phyloP scores from a whole-genome alignment of 2,797 vertebrate species.

The Mormyrops boulengeri region DNA sequence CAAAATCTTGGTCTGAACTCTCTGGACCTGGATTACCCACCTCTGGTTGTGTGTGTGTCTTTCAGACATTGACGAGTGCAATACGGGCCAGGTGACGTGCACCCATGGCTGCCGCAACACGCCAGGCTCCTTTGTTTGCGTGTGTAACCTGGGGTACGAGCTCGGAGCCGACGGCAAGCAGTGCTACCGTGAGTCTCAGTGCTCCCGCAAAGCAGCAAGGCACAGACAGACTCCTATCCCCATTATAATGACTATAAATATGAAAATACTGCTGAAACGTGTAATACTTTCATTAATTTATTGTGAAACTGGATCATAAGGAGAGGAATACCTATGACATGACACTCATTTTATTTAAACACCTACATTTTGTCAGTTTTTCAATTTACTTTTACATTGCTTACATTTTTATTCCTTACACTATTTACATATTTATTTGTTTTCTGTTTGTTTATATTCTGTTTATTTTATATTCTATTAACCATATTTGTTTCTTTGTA shows the following conservation, averaged over 20 bases:
- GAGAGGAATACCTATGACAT: neutral
- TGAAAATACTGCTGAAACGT: neutral
- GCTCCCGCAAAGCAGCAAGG: neutral
- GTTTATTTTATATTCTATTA: neutral
- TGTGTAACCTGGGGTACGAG: constrained; percentile 69
- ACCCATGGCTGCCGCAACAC: constrained; percentile 71
- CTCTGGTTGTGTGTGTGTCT: constrained; percentile 15
- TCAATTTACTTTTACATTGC: neutral
- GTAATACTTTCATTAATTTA: neutral
- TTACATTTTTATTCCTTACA: neutral
- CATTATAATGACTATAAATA: neutral
- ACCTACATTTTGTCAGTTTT: neutral
- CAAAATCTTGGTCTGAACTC: neutral
- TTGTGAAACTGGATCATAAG: neutral
- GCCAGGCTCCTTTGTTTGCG: constrained; percentile 66
- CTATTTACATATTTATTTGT: neutral
- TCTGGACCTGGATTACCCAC: neutral
- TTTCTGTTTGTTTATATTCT: neutral
- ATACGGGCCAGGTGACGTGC: constrained; percentile 51
- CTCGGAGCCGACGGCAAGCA: constrained; percentile 65
- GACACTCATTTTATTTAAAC: neutral
- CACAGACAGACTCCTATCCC: neutral
- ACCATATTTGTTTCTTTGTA: neutral
- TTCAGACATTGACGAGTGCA: constrained; percentile 71
- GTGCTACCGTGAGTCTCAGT: constrained; percentile 69